Base-by-base conservation (phyloP, 2,797 vertebrate species). In the Pygocentrus nattereri region DNA sequence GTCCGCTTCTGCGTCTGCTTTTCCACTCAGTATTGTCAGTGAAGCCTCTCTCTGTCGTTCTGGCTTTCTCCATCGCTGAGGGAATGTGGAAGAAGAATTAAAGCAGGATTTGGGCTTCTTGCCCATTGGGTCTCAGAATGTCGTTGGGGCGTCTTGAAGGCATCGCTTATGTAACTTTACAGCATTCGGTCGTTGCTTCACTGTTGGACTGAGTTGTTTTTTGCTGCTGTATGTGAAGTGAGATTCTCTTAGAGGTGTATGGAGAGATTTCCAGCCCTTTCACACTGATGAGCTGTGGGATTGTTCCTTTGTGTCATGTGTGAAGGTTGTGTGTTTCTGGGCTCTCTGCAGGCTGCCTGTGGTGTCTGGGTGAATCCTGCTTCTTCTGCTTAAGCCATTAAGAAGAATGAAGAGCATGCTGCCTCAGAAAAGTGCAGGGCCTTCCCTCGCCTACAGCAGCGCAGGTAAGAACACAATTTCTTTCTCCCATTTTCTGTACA, bases 371-470 rank as follows among this genome's bases (percentile, higher is more conserved):
- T 86, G 86, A 91, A 87, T 84, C 85, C 61, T 87, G 78, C 88
- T n/a, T 6, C 6, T 82, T 84, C 81, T 5, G 67, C 83, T 88
- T 89, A 88, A 91, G 87, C 79, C 68, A 78, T 74, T 87, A 72
- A 75, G 80, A 88, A 91, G 83, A 87, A 92, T 94, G 91, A 86
- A 69, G 85, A 94, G 90, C 87, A 96, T 95, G 95, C 92, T 95
- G 87, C 94, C 95, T 13, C 95, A 95, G 81, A 94, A 95, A 91
- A 94, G 86, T 69, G 90, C 93, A 30, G 89, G 93, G 4, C 76
- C 92, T 69, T 90, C 94, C 15, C 87, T 96, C 88, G 92, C 89
- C 87, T 90, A 87, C 67, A 79, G 87, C 80, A 81, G 86, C 82
- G 92, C 93, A 91, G 95, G 96, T 96, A 93, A 85, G 74, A n/a